phyloP scores from a whole-genome alignment of 2,888 invertebrate species.

The Ormyrus labotus region DNA sequence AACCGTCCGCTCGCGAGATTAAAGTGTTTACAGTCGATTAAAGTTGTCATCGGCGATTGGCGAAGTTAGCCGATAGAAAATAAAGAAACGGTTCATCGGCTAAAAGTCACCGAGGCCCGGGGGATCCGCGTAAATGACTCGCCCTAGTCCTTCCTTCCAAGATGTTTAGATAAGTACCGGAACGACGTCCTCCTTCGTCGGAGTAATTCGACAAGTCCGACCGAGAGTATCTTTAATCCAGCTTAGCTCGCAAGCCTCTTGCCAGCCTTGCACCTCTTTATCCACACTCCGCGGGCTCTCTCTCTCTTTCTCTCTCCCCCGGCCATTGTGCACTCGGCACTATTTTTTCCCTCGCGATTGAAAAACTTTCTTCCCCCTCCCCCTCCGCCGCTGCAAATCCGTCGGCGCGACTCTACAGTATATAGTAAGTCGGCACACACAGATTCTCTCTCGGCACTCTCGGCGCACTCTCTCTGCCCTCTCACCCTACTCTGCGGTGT shows the following conservation, averaged over 20 bases:
- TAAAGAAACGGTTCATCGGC: slow-evolving; percentile 21
- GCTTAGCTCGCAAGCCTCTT: slow-evolving; percentile 38
- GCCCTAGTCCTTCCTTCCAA: slow-evolving; percentile 29
- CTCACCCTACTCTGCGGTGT: too few species aligned
- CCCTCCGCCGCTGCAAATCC: background rate
- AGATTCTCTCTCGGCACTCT: background rate
- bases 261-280: slow-evolving; percentile 28
- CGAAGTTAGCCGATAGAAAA: slow-evolving; percentile 26
- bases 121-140: slow-evolving; percentile 25
- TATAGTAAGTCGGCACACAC: background rate
- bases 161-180: slow-evolving; percentile 52
- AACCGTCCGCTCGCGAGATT: background rate
- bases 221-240: slow-evolving; percentile 63
- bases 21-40: background rate
- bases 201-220: slow-evolving; percentile 62
- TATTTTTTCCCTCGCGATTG: background rate
- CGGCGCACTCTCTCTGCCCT: background rate
- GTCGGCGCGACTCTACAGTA: background rate
- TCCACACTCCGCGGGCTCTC: too few species aligned
- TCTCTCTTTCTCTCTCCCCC: background rate
- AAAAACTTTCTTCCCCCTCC: background rate
- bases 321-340: background rate
- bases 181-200: slow-evolving; percentile 18
- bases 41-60: background rate
- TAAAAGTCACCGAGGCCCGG: slow-evolving; percentile 14